These are phyloP conservation scores for Dicrostonyx torquatus DNA, from an alignment of 2,797 vertebrate genomes.

Conservation along the genomic window DNA sequence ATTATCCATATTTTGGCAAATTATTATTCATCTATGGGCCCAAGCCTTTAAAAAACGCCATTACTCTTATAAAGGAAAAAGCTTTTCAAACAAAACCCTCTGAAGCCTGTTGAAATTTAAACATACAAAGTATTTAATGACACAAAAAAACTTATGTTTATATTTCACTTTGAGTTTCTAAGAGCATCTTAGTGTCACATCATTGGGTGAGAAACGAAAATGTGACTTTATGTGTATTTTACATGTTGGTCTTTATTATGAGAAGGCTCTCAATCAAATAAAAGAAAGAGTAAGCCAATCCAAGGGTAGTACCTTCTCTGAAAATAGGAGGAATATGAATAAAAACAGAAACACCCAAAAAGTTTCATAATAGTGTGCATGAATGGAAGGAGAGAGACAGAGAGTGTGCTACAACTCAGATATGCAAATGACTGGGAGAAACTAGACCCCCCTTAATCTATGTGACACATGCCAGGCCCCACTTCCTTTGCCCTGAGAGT, in stretches of 20 bases:
- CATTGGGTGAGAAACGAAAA: not conserved
- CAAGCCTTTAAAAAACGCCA: not conserved
- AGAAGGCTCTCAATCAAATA: not conserved
- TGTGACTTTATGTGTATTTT: conserved; percentile 28
- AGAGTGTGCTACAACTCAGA: not conserved
- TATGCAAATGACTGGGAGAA: not conserved
- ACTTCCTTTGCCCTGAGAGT: not conserved
- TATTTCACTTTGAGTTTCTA: conserved; percentile 54
- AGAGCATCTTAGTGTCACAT: not conserved
- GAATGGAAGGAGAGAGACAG: not conserved
- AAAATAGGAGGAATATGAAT: not conserved
- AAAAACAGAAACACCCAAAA: not conserved
- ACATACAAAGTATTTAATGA: not conserved
- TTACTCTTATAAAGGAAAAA: conserved; percentile 14
- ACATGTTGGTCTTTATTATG: not conserved
- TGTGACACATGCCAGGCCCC: not conserved
- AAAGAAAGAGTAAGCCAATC: not conserved
- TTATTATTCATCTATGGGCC: not conserved
- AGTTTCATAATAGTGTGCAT: not conserved
- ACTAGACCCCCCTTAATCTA: not conserved
- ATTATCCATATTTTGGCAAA: not conserved
- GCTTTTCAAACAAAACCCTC: not conserved
- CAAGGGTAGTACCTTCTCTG: not conserved
- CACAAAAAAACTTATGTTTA: not conserved
- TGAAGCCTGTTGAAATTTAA: conserved; percentile 34